Evolutionary conservation across 2,888 invertebrate species (phyloP).

Genomic region (Hanleya hanleyi): DNA sequence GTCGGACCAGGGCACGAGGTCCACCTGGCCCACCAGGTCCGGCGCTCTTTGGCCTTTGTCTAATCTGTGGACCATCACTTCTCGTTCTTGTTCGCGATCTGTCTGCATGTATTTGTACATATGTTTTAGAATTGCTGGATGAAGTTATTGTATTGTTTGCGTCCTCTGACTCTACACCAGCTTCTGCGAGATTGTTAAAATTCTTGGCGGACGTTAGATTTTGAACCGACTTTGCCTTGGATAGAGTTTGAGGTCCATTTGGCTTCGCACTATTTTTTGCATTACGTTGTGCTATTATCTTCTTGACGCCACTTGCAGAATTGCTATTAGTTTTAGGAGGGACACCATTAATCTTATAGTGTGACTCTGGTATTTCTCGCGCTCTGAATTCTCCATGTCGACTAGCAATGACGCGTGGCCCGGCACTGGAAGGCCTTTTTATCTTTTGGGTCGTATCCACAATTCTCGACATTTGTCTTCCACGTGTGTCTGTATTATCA

Average conservation of each 20-base stretch:
- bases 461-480: not conserved
- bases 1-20: conserved; percentile 29
- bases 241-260: too few species aligned
- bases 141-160: not conserved
- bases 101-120: not conserved
- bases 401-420: not conserved
- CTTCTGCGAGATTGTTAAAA: too few species aligned
- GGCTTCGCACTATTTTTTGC: not conserved
- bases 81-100: not conserved
- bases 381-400: not conserved
- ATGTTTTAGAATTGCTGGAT: not conserved
- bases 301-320: not conserved
- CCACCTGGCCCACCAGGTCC: too few species aligned
- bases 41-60: not conserved
- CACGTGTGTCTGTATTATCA: not conserved
- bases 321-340: not conserved
- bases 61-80: not conserved
- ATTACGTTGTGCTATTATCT: not conserved
- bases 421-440: not conserved
- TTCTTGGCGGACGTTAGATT: not conserved
- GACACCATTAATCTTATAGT: not conserved
- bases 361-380: not conserved
- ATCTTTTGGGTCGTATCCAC: not conserved
- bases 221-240: not conserved
- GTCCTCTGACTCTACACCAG: too few species aligned